phyloP scores from a whole-genome alignment of 2,113 vertebrate genomes.

The Meleagris gallopavo region DNA sequence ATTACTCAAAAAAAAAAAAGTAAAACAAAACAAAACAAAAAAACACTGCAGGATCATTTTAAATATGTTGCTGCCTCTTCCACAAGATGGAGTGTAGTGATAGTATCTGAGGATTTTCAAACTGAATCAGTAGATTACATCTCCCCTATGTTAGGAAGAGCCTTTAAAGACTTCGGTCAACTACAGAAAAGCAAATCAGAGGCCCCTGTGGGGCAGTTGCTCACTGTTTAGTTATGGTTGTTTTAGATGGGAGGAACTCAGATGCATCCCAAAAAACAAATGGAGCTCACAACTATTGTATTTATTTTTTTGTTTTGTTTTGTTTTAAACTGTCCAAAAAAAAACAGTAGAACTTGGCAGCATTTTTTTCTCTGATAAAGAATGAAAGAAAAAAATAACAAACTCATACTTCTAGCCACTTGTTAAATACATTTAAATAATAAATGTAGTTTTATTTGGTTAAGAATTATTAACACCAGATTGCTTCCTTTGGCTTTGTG shows the following conservation, averaged over 20 bases:
- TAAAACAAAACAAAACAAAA: no score
- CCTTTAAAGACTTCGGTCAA: constrained; percentile 1
- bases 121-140: constrained; percentile 21
- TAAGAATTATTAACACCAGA: background rate
- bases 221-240: background rate
- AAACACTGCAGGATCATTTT: background rate
- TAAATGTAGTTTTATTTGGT: background rate
- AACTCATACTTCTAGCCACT: background rate
- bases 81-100: constrained; percentile 62
- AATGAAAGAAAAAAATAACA: background rate
- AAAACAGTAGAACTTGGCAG: background rate
- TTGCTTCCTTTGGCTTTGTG: background rate
- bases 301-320: background rate
- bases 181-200: background rate
- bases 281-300: background rate
- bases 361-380: background rate
- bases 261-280: background rate
- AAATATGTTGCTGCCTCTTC: constrained; percentile 41
- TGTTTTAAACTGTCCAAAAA: background rate
- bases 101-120: constrained; percentile 48
- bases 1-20: background rate
- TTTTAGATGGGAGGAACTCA: background rate
- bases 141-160: background rate
- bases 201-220: background rate
- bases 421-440: background rate